These are phyloP conservation scores for Callocephalon fimbriatum DNA, from an alignment of 2,113 vertebrate genomes.

Conservation along the genomic window DNA sequence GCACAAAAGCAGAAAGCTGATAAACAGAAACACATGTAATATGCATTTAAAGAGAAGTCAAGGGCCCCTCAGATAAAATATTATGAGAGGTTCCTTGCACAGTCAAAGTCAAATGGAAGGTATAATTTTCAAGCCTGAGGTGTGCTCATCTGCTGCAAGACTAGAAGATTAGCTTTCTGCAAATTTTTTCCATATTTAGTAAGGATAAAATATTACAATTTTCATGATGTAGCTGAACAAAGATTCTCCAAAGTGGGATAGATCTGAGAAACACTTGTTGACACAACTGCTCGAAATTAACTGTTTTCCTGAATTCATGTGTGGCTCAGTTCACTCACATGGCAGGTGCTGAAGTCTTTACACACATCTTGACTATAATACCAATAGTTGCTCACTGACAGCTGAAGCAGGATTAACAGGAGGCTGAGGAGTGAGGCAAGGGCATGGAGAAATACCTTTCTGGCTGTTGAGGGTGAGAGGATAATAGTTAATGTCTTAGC, in stretches of 20 bases:
- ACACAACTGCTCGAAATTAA: background rate
- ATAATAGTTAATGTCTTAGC: background rate
- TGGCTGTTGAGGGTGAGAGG: background rate
- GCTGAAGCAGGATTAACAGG: background rate
- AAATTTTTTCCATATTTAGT: background rate
- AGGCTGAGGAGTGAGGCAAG: fast-evolving
- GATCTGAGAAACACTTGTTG: background rate
- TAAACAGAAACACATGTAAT: background rate
- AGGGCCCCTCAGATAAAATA: background rate
- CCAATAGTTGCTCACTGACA: background rate
- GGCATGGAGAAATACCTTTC: background rate
- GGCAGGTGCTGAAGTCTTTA: background rate
- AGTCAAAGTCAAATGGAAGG: background rate
- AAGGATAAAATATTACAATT: background rate
- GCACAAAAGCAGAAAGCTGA: background rate
- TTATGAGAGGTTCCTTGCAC: background rate
- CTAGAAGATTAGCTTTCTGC: background rate
- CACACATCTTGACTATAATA: background rate
- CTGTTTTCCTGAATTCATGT: fast-evolving
- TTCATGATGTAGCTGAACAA: background rate
- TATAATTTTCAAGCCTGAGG: background rate
- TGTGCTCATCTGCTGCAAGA: background rate
- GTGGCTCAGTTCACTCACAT: background rate
- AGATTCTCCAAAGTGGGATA: background rate
- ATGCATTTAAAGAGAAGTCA: background rate